Evolutionary conservation across 1,140 invertebrate species (phyloP), one percentile per base, ranked within the genome.

Genomic region (Nymphalis io): DNA sequence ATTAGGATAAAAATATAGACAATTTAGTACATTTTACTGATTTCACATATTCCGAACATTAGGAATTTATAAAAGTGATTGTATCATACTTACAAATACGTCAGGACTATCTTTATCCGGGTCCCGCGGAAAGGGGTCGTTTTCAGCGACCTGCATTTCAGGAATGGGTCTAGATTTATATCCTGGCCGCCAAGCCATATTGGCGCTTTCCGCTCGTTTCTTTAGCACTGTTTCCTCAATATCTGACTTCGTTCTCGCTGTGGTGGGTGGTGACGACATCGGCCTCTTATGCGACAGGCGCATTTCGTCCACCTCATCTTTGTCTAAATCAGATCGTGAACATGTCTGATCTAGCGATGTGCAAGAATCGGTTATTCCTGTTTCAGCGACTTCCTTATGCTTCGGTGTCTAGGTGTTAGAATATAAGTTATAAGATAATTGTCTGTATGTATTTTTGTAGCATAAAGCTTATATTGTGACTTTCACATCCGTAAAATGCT

Each of bases 61-160:
- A 33, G 27, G 6, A 33, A 33, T 33, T 27, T 27, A 27, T 27
- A 27, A 5, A 27, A 27, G 23, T 27, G 23, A 33, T 33, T 33
- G 27, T 33, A 8, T 8, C 27, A 33, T 46, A 78, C 86, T 81
- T 73, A 90, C 88, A 73, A 71, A 80, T 66, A 91, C 76, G 72
- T 88, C 73, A 6, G 89, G 82, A 16, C 73, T 88, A 60, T 90
- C 88, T 53, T 85, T 79, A 76, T 91, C 85, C 21, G 88, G 89
- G 55, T 91, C 87, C 39, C 75, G 73, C 0, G 86, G 89, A 0
- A 83, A 12, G 3, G 75, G 61, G 10, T 81, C 68, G 18, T 72
- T 57, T 15, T 78, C 81, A 53, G 33, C n/a, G 3, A 65, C 72
- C 0, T 80, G 70, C 51, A 80, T 60, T 38, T 81, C 80, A 3